Base-by-base conservation (phyloP, 1,140 invertebrate genomes). In the Heliconius hermathena region DNA sequence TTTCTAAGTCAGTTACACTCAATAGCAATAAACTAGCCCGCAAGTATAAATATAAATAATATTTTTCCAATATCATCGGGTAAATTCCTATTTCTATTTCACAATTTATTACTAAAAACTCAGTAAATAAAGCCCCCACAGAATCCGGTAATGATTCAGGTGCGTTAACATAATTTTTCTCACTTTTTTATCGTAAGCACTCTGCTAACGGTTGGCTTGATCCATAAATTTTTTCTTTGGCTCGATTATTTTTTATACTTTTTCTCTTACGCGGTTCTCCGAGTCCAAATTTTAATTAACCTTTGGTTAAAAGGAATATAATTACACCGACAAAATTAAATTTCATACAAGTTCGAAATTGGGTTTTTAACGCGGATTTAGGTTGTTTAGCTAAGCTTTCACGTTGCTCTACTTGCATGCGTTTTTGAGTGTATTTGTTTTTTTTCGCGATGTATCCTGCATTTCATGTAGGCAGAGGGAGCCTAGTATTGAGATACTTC, bases 171-270 rank as follows among this genome's bases (percentile, higher is more conserved):
- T 90, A 89, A 90, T 89, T 88, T 87, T 84, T 83, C 82, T 84
- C 85, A 66, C 60, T 26, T 88, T 88, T 90, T 86, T 83, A 81
- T 88, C 83, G 79, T 82, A 85, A 89, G 84, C 85, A 87, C 83
- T 89, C 87, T 87, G 85, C 82, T 91, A 90, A 89, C 86, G 86
- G 83, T 85, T 82, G 87, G 87, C 85, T 90, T 89, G 86, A 88
- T 89, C 80, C 89, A 88, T 89, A 88, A 90, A 88, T 90, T 90
- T 89, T 33, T 88, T 89, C 83, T 84, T 82, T 82, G 83, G 79
- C 82, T 85, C 82, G 78, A 87, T 90, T 87, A 84, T 87, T 87
- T 87, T 87, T 80, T 80, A 84, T 87, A 85, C 82, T 86, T 89
- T 91, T 81, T 81, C 72, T 76, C 72, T 77, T 71, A 81, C 75